Evolutionary conservation across 2,113 vertebrate genomes (phyloP).

Genomic region (Felis chaus): DNA sequence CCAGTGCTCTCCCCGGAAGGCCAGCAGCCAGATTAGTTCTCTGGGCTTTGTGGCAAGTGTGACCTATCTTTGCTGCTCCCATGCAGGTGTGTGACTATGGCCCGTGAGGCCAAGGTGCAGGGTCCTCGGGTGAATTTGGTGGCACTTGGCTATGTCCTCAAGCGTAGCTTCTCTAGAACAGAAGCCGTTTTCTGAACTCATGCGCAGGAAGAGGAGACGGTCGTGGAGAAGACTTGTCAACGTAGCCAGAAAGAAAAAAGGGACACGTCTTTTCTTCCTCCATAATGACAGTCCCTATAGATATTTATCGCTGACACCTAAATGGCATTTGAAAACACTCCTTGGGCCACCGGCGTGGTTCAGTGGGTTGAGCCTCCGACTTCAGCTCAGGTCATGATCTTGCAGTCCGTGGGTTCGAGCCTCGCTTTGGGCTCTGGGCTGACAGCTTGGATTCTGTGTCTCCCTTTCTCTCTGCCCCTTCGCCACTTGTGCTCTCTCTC

Average conservation of each 20-base stretch:
- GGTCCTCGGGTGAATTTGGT: not conserved
- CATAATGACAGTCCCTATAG: not conserved
- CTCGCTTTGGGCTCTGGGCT: too few species aligned
- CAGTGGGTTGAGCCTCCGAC: too few species aligned
- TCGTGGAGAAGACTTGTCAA: fast-evolving
- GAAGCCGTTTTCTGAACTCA: fast-evolving
- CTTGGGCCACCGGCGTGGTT: fast-evolving
- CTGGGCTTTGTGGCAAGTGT: not conserved
- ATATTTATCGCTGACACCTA: not conserved
- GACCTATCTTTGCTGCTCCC: not conserved
- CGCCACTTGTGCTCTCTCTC: too few species aligned
- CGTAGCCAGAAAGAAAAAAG: too few species aligned
- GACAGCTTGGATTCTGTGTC: too few species aligned
- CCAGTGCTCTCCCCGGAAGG: not conserved
- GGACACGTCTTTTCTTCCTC: not conserved
- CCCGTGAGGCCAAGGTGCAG: fast-evolving
- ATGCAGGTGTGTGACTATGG: fast-evolving
- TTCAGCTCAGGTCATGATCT: too few species aligned
- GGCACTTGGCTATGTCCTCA: not conserved
- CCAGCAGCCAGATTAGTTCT: not conserved
- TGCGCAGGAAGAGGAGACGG: not conserved
- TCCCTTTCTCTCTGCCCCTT: too few species aligned
- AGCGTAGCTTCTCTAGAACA: not conserved
- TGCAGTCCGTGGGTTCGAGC: too few species aligned
- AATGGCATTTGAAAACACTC: not conserved